Percentiles rank a stretch among this genome's conserved stretches.
These are phyloP conservation scores for Cryptotermes secundus DNA, from an alignment of 1,140 invertebrate genomes.

Conservation along the genomic window DNA sequence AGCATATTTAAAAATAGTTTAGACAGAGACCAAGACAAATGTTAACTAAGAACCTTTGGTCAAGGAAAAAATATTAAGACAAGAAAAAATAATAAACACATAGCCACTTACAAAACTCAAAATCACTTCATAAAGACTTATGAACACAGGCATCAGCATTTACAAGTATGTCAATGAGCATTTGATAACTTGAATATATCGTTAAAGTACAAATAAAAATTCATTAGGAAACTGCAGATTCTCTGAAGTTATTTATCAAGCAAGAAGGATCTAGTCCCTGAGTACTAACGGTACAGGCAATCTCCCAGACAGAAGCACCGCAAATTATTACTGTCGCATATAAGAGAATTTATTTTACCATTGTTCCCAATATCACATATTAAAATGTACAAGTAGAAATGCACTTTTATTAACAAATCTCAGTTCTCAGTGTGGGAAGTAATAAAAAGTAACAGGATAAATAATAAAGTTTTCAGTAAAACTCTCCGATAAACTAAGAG, in stretches of 20 bases:
- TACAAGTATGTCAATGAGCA: background rate
- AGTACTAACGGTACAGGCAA: conserved; percentile 12
- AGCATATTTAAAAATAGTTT: background rate
- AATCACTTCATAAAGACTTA: background rate
- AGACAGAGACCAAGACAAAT: background rate
- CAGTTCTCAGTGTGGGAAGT: background rate
- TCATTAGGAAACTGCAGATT: background rate
- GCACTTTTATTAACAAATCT: background rate
- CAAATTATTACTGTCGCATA: background rate
- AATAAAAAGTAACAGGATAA: background rate
- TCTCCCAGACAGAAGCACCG: background rate
- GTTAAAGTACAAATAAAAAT: background rate
- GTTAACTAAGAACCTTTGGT: conserved; percentile 16
- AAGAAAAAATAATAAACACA: conserved; percentile 11
- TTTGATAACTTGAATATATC: background rate
- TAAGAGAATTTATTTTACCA: background rate
- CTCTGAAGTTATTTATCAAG: background rate
- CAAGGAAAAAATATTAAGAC: conserved; percentile 8
- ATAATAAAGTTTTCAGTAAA: background rate
- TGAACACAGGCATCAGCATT: background rate
- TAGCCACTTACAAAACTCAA: background rate
- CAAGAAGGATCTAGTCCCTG: background rate
- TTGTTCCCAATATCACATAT: conserved; percentile 10
- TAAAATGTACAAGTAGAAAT: background rate
- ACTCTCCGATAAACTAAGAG: background rate